These are phyloP conservation scores for Ligdia adustata DNA, from an alignment of 2,888 invertebrate species.

Conservation along the genomic window DNA sequence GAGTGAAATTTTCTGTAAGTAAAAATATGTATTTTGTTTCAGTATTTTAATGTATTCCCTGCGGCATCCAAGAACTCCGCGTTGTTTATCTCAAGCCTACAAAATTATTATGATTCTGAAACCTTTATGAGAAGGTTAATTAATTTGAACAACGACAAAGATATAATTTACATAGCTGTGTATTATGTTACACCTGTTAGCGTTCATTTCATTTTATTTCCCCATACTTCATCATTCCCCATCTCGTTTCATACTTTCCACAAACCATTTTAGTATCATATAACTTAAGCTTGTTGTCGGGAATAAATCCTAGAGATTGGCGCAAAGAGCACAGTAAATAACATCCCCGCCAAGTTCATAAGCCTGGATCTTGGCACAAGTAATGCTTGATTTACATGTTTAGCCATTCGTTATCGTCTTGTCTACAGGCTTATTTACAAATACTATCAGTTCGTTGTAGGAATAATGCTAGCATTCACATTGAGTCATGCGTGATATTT, in stretches of 20 bases:
- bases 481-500: conserved; percentile 32
- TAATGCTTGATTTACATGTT: conserved; percentile 36
- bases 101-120: conserved; percentile 3
- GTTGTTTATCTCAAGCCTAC: background rate
- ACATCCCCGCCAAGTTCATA: conserved; percentile 32
- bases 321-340: conserved; percentile 38
- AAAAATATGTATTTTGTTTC: no score
- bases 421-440: conserved; percentile 36
- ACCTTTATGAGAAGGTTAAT: conserved; percentile 6
- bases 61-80: no score
- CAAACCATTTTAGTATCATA: conserved; percentile 28
- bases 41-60: no score
- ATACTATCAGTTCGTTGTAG: conserved; percentile 33
- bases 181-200: conserved; percentile 15
- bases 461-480: conserved; percentile 32
- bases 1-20: no score
- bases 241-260: conserved; percentile 29
- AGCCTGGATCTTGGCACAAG: conserved; percentile 37
- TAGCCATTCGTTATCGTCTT: conserved; percentile 28
- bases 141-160: conserved; percentile 3
- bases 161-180: conserved; percentile 2
- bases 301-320: conserved; percentile 35
- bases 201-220: conserved; percentile 4
- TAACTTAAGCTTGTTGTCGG: conserved; percentile 33
- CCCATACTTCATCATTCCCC: no score